Evolutionary conservation across 2,797 vertebrate species (phyloP), one percentile per base, ranked within the genome.

Genomic region (Esox lucius): DNA sequence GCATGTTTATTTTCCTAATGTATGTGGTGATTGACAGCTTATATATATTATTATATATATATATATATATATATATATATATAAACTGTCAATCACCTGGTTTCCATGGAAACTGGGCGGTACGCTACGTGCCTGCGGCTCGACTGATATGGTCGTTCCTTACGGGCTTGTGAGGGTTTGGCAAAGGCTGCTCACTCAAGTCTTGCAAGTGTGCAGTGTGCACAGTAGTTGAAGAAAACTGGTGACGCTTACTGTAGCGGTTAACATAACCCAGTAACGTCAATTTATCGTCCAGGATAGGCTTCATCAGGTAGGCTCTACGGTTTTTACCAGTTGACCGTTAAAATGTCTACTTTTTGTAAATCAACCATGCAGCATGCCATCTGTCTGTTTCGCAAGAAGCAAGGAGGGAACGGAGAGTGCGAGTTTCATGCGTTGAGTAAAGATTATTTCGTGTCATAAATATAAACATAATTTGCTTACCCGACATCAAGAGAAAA

Each of bases 91-190:
- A 83, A 78, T 84, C 83, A 75, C 73, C 28, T 0, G 65, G 85
- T 86, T 84, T 70, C 87, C 66, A 82, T 85, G 80, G 85, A 75
- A 81, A 85, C 86, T 75, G 77, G 75, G 72, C 31, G 48, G 70
- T 61, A 49, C 33, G 11, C 65, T 68, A 35, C 73, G 31, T 61
- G 67, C 51, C 7, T 15, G 53, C 73, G 19, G 73, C 22, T 42
- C 3, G 33, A 22, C 4, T 12, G 22, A 70, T 51, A 61, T 24
- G 35, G 31, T 24, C 56, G 56, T 17, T 61, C 22, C n/a, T 11
- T 24, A 12, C 22, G 13, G 1, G 9, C 56, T 12, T n/a, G 49
- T 26, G 48, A 15, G 31, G 68, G 22, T 26, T 65, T 65, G 65
- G 26, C 42, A 11, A 28, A 48, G 73, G 66, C 19, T 61, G 19